Evolutionary conservation across 2,888 invertebrate species (phyloP).

Genomic region (Girardia tigrina): DNA sequence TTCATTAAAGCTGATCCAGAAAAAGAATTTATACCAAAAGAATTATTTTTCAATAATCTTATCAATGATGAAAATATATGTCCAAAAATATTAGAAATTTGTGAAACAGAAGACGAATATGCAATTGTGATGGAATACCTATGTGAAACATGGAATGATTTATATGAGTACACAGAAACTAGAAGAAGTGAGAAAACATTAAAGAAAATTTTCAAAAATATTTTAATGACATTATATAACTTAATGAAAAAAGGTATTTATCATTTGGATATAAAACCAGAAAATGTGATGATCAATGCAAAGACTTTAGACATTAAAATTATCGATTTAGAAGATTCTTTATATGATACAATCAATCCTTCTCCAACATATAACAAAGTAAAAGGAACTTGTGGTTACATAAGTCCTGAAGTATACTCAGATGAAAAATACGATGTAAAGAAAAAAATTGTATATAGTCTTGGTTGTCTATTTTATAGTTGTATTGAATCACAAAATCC

Average conservation of each 20-base stretch:
- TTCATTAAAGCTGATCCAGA: neutral
- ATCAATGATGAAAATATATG: neutral
- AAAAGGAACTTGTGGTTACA: neutral
- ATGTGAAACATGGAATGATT: neutral
- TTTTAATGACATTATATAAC: neutral
- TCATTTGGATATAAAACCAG: slow-evolving; percentile 17
- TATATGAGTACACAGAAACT: neutral
- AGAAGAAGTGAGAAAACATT: neutral
- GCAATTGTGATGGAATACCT: slow-evolving; percentile 6
- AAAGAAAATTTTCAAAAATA: neutral
- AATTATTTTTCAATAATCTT: neutral
- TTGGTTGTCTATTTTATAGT: neutral
- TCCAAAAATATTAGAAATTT: neutral
- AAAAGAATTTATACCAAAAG: neutral
- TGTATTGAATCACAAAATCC: neutral
- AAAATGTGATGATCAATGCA: neutral
- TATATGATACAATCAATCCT: neutral
- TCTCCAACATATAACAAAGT: neutral
- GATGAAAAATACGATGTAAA: neutral
- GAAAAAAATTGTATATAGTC: neutral
- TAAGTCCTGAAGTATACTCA: neutral
- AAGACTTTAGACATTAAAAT: neutral
- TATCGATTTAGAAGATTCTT: neutral
- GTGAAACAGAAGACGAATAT: neutral
- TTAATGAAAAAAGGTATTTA: neutral